These are phyloP conservation scores for Suncus etruscus DNA, from an alignment of 2,113 vertebrate genomes.

Conservation along the genomic window DNA sequence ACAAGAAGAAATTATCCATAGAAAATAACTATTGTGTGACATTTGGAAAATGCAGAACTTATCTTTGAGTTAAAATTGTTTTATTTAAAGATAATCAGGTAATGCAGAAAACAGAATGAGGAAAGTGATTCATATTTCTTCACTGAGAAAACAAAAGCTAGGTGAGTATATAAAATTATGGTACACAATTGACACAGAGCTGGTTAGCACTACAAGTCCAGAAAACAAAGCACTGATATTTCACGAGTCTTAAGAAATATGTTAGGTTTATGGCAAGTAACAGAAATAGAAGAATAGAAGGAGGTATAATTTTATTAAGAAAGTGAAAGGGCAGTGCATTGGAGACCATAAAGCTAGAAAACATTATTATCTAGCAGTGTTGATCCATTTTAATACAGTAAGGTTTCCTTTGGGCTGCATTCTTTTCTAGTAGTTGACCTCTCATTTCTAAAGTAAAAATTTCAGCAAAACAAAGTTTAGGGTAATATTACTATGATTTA, in stretches of 20 bases:
- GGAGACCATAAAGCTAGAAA: neutral
- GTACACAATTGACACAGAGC: too few species aligned
- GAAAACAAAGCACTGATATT: neutral
- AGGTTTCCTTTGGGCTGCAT: neutral
- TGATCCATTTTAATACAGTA: constrained; percentile 2
- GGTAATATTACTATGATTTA: neutral
- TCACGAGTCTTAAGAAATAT: neutral
- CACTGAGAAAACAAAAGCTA: neutral
- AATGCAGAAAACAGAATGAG: neutral
- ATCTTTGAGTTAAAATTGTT: neutral
- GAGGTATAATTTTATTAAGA: neutral
- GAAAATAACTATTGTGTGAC: constrained; percentile 23
- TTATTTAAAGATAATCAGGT: neutral
- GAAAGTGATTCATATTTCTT: neutral
- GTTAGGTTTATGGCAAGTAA: neutral
- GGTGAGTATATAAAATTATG: neutral
- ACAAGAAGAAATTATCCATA: constrained; percentile 76
- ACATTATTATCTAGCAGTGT: neutral
- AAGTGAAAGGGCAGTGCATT: neutral
- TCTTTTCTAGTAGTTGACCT: neutral
- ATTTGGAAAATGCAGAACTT: constrained; percentile 23
- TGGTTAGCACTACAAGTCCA: neutral
- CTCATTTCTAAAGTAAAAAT: neutral
- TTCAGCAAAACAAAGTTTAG: neutral
- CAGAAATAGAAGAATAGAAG: neutral